phyloP scores from a whole-genome alignment of 23 tunicate species.

The Phallusia fumigata region DNA sequence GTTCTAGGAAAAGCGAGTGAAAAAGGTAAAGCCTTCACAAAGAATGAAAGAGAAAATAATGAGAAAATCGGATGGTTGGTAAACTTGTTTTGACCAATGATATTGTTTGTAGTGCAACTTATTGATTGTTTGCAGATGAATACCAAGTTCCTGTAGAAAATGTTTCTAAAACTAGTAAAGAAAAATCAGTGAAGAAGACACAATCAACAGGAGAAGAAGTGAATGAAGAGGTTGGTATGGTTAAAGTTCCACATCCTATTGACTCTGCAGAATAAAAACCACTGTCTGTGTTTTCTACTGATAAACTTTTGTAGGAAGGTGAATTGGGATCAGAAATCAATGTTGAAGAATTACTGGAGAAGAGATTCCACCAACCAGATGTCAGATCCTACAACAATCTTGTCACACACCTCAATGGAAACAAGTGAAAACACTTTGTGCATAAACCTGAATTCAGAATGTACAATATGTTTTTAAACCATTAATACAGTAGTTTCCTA shows the following conservation, averaged over 20 bases:
- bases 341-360: constrained; percentile 34
- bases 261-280: too few species aligned
- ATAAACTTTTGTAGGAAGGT: too few species aligned
- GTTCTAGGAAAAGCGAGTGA: not conserved
- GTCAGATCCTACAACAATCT: not conserved
- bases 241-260: too few species aligned
- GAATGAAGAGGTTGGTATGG: not conserved
- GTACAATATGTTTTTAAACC: too few species aligned
- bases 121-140: not conserved
- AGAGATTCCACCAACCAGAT: constrained; percentile 28
- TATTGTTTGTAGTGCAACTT: not conserved
- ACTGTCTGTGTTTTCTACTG: too few species aligned
- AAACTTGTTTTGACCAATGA: not conserved
- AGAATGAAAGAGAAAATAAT: not conserved
- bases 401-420: not conserved
- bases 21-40: constrained; percentile 3
- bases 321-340: constrained; percentile 22
- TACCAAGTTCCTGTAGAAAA: not conserved
- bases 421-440: not conserved
- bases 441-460: too few species aligned
- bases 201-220: not conserved
- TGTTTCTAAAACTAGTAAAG: not conserved
- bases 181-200: not conserved
- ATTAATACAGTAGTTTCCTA: too few species aligned
- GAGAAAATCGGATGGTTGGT: not conserved